phyloP scores from a whole-genome alignment of 2,113 vertebrate species.

The Columba janthina region DNA sequence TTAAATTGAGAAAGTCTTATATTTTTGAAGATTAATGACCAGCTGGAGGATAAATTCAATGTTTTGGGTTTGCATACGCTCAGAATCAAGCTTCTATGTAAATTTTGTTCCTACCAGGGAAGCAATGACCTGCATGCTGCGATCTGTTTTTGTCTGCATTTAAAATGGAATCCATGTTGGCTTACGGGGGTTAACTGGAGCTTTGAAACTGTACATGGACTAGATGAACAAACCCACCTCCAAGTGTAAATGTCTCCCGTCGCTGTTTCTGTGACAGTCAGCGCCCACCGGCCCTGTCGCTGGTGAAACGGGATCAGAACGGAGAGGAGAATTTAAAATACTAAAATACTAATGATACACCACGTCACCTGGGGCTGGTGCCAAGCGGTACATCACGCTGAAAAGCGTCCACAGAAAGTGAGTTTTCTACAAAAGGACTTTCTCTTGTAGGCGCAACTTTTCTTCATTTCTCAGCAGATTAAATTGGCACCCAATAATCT shows the following conservation, averaged over 20 bases:
- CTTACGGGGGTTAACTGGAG: background rate
- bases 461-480: background rate
- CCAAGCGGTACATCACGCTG: background rate
- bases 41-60: background rate
- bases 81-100: background rate
- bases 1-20: background rate
- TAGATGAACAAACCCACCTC: no score
- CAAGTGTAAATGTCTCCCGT: fast-evolving
- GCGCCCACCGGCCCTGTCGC: no score
- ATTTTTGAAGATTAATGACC: background rate
- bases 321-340: background rate
- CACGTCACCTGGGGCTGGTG: fast-evolving
- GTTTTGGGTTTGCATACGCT: background rate
- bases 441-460: fast-evolving
- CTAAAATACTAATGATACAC: fast-evolving
- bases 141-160: background rate
- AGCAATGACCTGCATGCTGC: background rate
- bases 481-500: background rate
- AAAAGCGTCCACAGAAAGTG: background rate
- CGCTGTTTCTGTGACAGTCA: fast-evolving
- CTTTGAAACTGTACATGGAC: background rate
- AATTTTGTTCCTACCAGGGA: background rate
- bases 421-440: background rate
- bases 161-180: background rate
- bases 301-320: fast-evolving